Evolutionary conservation across 2,888 invertebrate genomes (phyloP).

Genomic region (Petrophora chlorosata): DNA sequence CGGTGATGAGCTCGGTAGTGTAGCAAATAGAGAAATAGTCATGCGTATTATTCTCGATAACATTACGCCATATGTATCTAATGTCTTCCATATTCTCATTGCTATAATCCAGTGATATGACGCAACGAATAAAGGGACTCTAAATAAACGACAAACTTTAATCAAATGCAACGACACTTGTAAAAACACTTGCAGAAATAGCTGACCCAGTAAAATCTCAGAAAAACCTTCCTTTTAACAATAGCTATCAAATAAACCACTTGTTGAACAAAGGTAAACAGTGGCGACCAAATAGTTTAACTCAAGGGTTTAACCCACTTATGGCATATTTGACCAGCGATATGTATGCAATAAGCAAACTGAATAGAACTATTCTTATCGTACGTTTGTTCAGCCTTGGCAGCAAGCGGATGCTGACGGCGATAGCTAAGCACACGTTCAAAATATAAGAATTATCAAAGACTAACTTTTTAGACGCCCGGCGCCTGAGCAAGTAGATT

Average conservation of each 20-base stretch:
- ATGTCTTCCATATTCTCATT: constrained; percentile 3
- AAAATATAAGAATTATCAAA: constrained; percentile 31
- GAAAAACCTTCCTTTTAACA: constrained; percentile 4
- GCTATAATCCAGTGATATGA: constrained; percentile 7
- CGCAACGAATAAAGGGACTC: constrained; percentile 16
- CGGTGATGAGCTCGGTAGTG: background rate
- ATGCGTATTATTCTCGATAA: background rate
- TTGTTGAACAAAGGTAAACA: constrained; percentile 25
- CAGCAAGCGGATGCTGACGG: constrained; percentile 60
- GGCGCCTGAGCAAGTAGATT: constrained; percentile 3
- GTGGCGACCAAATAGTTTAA: constrained; percentile 48
- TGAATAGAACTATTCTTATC: constrained; percentile 60
- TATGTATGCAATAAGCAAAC: constrained; percentile 55
- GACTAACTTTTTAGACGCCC: constrained; percentile 19
- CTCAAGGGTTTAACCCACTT: constrained; percentile 64
- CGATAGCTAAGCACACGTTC: constrained; percentile 52
- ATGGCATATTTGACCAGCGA: constrained; percentile 54
- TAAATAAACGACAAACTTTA: constrained; percentile 21
- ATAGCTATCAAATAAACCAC: constrained; percentile 6
- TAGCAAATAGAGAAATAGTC: background rate
- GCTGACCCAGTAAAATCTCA: background rate
- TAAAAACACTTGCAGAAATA: constrained; percentile 22
- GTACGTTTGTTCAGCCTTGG: constrained; percentile 61
- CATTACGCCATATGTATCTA: background rate
- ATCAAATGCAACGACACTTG: constrained; percentile 25